These are phyloP conservation scores for Electrona antarctica DNA, from an alignment of 2,113 vertebrate genomes.

Conservation along the genomic window DNA sequence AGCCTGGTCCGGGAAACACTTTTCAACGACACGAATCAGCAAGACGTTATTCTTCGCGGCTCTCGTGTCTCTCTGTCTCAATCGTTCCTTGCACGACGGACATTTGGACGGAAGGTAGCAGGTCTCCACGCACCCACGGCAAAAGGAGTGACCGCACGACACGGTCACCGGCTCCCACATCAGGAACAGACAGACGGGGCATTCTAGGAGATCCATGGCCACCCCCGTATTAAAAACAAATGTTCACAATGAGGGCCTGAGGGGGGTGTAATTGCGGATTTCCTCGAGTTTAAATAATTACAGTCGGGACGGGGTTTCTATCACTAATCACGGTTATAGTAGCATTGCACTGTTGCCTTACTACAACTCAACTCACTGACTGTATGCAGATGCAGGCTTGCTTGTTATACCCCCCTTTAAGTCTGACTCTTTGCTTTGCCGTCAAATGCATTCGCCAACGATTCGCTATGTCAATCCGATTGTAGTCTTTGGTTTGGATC, in stretches of 20 bases:
- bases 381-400: too few species aligned
- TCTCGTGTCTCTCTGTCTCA: constrained; percentile 70
- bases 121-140: constrained; percentile 78
- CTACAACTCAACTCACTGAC: too few species aligned
- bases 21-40: constrained; percentile 80
- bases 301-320: background rate
- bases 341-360: too few species aligned
- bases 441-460: background rate
- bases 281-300: constrained; percentile 7
- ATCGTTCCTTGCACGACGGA: constrained; percentile 76
- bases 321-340: too few species aligned
- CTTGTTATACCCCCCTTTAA: background rate
- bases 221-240: too few species aligned
- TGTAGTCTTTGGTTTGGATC: constrained; percentile 43
- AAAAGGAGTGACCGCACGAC: constrained; percentile 87
- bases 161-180: constrained; percentile 86
- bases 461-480: constrained; percentile 9
- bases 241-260: too few species aligned
- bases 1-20: constrained; percentile 74
- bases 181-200: constrained; percentile 80
- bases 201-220: constrained; percentile 82
- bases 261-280: background rate
- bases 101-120: constrained; percentile 72
- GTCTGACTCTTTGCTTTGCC: constrained; percentile 3
- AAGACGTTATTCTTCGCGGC: constrained; percentile 79